Percentiles rank a stretch among this genome's conserved stretches.
These are phyloP conservation scores for Drosophila subquinaria DNA, from an alignment of 2,888 invertebrate species.

Conservation along the genomic window DNA sequence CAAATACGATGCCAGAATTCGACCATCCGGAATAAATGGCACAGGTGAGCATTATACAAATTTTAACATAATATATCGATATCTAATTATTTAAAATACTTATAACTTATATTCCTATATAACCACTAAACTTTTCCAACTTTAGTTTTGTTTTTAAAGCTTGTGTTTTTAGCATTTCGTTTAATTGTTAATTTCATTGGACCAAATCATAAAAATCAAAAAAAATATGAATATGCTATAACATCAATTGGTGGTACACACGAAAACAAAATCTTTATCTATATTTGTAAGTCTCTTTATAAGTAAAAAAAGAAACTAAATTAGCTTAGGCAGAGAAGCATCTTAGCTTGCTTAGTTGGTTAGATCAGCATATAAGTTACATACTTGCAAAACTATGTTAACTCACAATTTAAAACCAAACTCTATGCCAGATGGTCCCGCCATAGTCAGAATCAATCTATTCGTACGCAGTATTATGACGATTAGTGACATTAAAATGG, in stretches of 20 bases:
- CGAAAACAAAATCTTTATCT: slow-evolving; percentile 17
- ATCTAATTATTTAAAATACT: slow-evolving; percentile 4
- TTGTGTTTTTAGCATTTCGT: slow-evolving; percentile 15
- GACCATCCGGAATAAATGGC: slow-evolving; percentile 97
- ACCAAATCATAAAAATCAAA: slow-evolving; percentile 27
- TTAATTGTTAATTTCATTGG: slow-evolving; percentile 17
- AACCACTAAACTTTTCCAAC: slow-evolving; percentile 8
- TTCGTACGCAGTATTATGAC: slow-evolving; percentile 99
- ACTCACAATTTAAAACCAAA: slow-evolving; percentile 80
- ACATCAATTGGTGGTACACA: slow-evolving; percentile 52
- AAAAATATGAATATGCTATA: slow-evolving; percentile 25
- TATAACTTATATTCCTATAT: slow-evolving; percentile 14
- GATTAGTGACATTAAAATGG: slow-evolving; percentile 99
- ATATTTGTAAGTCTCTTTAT: slow-evolving; percentile 48
- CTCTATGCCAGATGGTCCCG: slow-evolving; percentile 93
- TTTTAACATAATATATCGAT: not conserved
- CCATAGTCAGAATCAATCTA: slow-evolving; percentile 98
- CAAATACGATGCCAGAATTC: slow-evolving; percentile 95
- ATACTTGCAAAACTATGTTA: slow-evolving; percentile 38
- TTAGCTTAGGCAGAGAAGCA: slow-evolving; percentile 37
- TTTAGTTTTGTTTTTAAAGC: slow-evolving; percentile 9
- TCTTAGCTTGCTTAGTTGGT: slow-evolving; percentile 36
- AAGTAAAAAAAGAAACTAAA: slow-evolving; percentile 24
- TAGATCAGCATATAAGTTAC: slow-evolving; percentile 58
- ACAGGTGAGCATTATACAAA: slow-evolving; percentile 89